These are phyloP conservation scores for Oryctolagus cuniculus DNA, from an alignment of 2,113 vertebrate species.

Conservation along the genomic window mOryCun1.1 NC_091434.1:86368501-86369000, in stretches of 20 bases:
- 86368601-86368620: not conserved
- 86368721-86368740: not conserved
- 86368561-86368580: too few relatives aligned
- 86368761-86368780: not conserved
- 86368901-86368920: not conserved
- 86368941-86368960: not conserved
- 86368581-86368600: not conserved
- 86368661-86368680: not conserved
- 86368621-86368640: not conserved
- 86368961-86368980: not conserved
- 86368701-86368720: not conserved
- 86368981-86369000: not conserved
- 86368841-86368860: not conserved
- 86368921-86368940: not conserved
- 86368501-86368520: too few relatives aligned
- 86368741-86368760: not conserved
- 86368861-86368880: not conserved
- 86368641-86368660: not conserved
- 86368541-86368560: too few relatives aligned
- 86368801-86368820: not conserved
- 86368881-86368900: not conserved
- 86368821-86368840: not conserved
- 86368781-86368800: not conserved
- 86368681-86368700: constrained; percentile 25
- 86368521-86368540: too few relatives aligned